These are phyloP conservation scores for Syngnathoides biaculeatus DNA, from an alignment of 2,113 vertebrate genomes.

Conservation along the genomic window DNA sequence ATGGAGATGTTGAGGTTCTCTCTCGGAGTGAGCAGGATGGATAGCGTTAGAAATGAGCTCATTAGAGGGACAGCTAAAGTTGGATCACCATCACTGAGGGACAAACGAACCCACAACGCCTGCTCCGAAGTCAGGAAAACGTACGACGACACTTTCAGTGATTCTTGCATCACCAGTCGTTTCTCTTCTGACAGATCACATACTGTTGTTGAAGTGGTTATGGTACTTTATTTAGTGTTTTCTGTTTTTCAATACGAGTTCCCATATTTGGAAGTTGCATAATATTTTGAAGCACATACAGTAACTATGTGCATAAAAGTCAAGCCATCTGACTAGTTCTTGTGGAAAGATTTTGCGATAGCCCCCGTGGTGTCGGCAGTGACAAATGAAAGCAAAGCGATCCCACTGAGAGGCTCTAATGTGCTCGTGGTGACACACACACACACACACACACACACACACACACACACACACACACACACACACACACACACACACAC, in stretches of 20 bases:
- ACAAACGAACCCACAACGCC: too few species aligned
- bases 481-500: slow-evolving; percentile 15
- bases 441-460: slow-evolving; percentile 10
- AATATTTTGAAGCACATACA: not conserved
- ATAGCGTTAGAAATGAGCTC: too few species aligned
- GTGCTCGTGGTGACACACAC: not conserved
- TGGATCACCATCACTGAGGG: too few species aligned
- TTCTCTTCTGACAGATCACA: too few species aligned
- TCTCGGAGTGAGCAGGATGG: too few species aligned
- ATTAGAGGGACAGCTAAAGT: too few species aligned
- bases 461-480: slow-evolving; percentile 12
- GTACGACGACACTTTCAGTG: too few species aligned
- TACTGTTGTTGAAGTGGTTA: too few species aligned
- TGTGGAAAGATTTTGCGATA: not conserved
- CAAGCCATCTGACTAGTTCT: not conserved
- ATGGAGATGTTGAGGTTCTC: too few species aligned
- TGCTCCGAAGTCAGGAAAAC: too few species aligned
- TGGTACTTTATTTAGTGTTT: not conserved
- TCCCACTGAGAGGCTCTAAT: slow-evolving; percentile 13
- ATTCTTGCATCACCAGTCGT: not conserved
- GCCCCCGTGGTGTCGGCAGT: slow-evolving; percentile 8
- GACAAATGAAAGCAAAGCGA: slow-evolving; percentile 20
- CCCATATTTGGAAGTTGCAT: not conserved
- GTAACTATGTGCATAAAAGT: not conserved
- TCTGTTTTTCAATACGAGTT: not conserved